Evolutionary conservation across 2,797 vertebrate genomes (phyloP).

Genomic region (Bradypus variegatus): DNA sequence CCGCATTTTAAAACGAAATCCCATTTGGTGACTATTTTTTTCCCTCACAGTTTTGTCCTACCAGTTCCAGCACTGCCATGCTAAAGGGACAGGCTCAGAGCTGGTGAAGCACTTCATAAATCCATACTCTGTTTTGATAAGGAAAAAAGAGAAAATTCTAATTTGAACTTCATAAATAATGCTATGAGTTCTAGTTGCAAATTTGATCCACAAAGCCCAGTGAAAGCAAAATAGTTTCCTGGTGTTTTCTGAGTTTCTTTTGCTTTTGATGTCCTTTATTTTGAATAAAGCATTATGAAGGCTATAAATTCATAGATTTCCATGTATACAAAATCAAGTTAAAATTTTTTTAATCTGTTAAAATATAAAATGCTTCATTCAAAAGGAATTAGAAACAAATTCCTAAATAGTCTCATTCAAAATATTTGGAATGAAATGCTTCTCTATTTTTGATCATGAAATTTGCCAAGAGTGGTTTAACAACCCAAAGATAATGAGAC

Average conservation of each 20-base stretch:
- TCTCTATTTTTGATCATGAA: slow-evolving; percentile 13
- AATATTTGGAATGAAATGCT: not conserved
- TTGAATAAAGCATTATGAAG: not conserved
- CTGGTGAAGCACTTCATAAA: not conserved
- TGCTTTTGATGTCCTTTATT: not conserved
- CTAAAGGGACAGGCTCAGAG: not conserved
- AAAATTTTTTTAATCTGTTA: not conserved
- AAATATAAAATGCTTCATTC: not conserved
- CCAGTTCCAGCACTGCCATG: not conserved
- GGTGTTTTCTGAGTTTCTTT: slow-evolving; percentile 18
- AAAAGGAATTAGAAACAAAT: not conserved
- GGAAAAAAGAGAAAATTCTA: not conserved
- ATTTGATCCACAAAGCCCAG: not conserved
- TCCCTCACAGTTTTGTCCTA: not conserved
- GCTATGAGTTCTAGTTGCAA: slow-evolving; percentile 14
- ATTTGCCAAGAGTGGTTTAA: slow-evolving; percentile 33
- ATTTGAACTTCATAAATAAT: slow-evolving; percentile 23
- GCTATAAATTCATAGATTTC: not conserved
- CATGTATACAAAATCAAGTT: not conserved
- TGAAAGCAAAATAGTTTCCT: not conserved
- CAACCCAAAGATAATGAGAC: slow-evolving; percentile 24
- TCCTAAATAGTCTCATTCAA: not conserved
- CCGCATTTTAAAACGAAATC: slow-evolving; percentile 64
- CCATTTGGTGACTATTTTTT: slow-evolving; percentile 21
- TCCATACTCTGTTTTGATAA: not conserved